phyloP scores from a whole-genome alignment of 2,888 invertebrate genomes.

The Phalera bucephala region DNA sequence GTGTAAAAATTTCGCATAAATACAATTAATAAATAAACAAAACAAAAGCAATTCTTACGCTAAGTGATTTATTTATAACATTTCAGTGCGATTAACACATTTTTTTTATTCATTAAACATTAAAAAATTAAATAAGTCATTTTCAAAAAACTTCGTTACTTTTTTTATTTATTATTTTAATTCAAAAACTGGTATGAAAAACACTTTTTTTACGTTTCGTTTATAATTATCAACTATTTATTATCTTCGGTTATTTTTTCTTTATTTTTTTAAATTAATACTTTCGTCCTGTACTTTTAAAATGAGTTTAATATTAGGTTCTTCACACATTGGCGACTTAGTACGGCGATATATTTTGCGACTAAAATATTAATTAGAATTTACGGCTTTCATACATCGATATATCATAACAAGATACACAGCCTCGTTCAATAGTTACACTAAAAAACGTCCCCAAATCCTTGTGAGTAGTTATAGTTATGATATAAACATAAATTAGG shows the following conservation, averaged over 20 bases:
- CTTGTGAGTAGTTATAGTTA: no score
- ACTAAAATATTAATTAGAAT: no score
- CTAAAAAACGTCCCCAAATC: no score
- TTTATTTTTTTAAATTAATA: conserved; percentile 64
- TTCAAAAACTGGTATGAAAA: conserved; percentile 37
- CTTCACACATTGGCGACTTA: conserved; percentile 19
- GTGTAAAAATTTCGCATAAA: conserved; percentile 52
- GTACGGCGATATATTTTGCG: no score
- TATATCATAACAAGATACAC: no score
- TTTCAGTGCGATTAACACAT: conserved; percentile 55
- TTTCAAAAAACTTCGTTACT: conserved; percentile 13
- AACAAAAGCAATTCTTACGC: conserved; percentile 36
- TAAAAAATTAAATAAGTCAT: conserved; percentile 15
- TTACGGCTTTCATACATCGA: no score
- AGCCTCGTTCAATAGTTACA: no score
- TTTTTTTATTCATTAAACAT: conserved; percentile 15
- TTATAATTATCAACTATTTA: conserved; percentile 63
- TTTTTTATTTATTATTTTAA: conserved; percentile 16
- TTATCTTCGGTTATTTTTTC: conserved; percentile 65
- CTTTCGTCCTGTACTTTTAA: conserved; percentile 61
- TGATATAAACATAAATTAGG: no score
- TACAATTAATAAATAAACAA: conserved; percentile 46
- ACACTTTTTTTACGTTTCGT: conserved; percentile 22
- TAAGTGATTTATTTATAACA: conserved; percentile 54
- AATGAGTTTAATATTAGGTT: conserved; percentile 62